These are phyloP conservation scores for Biston betularia DNA, from an alignment of 2,888 invertebrate genomes.

Conservation along the genomic window DNA sequence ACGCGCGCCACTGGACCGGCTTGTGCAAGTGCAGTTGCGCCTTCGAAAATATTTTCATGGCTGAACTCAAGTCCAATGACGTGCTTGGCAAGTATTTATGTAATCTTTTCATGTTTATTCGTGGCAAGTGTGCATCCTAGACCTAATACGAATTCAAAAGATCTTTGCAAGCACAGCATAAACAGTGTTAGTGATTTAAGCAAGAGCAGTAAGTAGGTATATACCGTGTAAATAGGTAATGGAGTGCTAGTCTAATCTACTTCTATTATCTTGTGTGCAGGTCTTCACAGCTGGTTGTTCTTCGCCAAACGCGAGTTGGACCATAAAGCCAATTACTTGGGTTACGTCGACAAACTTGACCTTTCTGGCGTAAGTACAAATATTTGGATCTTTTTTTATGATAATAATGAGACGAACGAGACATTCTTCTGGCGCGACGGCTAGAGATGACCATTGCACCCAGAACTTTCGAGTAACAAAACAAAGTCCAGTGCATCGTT, in stretches of 20 bases:
- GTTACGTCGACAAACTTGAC: constrained; percentile 91
- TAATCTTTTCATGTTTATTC: no score
- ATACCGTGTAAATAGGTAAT: no score
- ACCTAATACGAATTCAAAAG: no score
- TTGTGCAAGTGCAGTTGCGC: constrained; percentile 94
- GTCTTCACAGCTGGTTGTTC: constrained; percentile 97
- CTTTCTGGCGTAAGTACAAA: constrained; percentile 88
- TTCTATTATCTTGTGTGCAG: constrained; percentile 64
- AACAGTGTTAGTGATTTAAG: not conserved
- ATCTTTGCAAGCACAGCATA: no score
- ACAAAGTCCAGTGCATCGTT: no score
- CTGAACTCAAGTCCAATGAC: constrained; percentile 92
- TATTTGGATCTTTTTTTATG: not conserved
- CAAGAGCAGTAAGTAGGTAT: no score
- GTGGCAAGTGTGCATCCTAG: no score
- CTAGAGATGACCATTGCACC: no score
- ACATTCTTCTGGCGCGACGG: no score
- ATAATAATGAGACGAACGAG: not conserved
- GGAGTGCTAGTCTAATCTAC: not conserved
- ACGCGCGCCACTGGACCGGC: constrained; percentile 92
- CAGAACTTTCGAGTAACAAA: no score
- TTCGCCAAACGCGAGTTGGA: constrained; percentile 92
- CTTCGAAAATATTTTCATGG: constrained; percentile 97
- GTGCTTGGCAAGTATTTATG: constrained; percentile 86
- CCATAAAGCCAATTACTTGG: constrained; percentile 91